phyloP scores from a whole-genome alignment of 1,140 invertebrate genomes.

The Apis laboriosa region DNA sequence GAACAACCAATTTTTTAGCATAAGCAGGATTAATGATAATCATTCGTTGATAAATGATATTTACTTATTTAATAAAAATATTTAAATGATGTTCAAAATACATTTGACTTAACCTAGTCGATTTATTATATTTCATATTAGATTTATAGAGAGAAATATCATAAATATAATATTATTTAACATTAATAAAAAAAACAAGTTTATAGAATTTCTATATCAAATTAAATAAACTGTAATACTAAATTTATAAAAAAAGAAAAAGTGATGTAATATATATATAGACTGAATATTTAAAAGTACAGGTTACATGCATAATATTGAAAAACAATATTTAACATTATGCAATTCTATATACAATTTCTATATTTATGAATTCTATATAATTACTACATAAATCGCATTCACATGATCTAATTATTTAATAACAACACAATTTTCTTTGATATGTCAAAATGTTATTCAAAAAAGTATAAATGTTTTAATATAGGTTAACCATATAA shows the following conservation, averaged over 20 bases:
- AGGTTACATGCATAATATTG: conserved; percentile 6
- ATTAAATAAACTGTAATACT: not conserved
- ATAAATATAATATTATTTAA: not conserved
- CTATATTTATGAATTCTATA: no score
- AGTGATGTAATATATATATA: not conserved
- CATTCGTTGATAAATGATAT: not conserved
- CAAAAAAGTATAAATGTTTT: not conserved
- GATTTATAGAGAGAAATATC: not conserved
- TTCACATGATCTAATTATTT: no score
- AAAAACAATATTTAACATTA: not conserved
- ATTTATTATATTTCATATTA: not conserved
- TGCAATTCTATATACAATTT: not conserved
- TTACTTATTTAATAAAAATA: not conserved
- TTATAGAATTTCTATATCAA: not conserved
- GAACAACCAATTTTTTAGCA: not conserved
- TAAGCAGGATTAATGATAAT: not conserved
- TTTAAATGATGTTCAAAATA: not conserved
- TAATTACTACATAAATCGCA: not conserved
- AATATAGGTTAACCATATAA: conserved; percentile 10
- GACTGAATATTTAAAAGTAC: not conserved
- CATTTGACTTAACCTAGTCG: not conserved
- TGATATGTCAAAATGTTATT: not conserved
- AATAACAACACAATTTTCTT: not conserved
- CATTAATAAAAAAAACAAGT: not conserved
- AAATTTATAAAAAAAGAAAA: not conserved